Percentiles rank a stretch among this genome's conserved stretches.
Conservation (phyloP, 2,888 invertebrate species). For the Erebia aethiops region DNA sequence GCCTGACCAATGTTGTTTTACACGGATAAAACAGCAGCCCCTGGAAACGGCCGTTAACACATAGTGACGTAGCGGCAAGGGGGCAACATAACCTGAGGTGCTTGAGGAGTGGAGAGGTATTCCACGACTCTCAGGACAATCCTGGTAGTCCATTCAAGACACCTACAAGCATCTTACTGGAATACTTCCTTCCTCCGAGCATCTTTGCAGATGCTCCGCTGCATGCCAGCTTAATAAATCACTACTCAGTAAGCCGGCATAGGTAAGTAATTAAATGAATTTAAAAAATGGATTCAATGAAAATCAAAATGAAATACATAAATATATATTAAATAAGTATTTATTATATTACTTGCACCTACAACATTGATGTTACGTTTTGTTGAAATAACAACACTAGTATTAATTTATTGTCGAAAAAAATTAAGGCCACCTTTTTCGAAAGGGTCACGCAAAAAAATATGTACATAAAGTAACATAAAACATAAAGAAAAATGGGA, state of each 20-base stretch:
- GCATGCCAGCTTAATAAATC: too few relatives aligned
- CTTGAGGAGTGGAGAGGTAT: too few relatives aligned
- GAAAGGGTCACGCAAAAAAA: slow-evolving; percentile 52
- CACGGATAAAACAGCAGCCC: too few relatives aligned
- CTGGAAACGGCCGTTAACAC: too few relatives aligned
- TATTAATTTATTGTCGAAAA: slow-evolving; percentile 60
- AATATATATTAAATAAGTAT: slow-evolving; percentile 78
- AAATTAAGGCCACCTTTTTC: slow-evolving; percentile 56
- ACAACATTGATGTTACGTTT: slow-evolving; percentile 65
- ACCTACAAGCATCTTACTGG: too few relatives aligned
- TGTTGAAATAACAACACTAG: slow-evolving; percentile 54
- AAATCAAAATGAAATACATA: slow-evolving; percentile 51
- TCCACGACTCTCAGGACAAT: too few relatives aligned
- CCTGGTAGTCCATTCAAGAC: too few relatives aligned
- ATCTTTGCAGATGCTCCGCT: too few relatives aligned
- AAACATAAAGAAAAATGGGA: slow-evolving; percentile 44
- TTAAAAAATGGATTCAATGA: slow-evolving; percentile 16
- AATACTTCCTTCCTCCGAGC: too few relatives aligned
- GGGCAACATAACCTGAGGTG: too few relatives aligned
- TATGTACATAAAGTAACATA: slow-evolving; percentile 44
- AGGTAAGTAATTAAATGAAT: background rate
- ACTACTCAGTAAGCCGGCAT: background rate
- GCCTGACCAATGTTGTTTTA: too few relatives aligned
- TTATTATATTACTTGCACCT: slow-evolving; percentile 67
- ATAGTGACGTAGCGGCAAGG: too few relatives aligned